Conservation (phyloP, 2,888 invertebrate genomes). For the Xestia rhomboidea region DNA sequence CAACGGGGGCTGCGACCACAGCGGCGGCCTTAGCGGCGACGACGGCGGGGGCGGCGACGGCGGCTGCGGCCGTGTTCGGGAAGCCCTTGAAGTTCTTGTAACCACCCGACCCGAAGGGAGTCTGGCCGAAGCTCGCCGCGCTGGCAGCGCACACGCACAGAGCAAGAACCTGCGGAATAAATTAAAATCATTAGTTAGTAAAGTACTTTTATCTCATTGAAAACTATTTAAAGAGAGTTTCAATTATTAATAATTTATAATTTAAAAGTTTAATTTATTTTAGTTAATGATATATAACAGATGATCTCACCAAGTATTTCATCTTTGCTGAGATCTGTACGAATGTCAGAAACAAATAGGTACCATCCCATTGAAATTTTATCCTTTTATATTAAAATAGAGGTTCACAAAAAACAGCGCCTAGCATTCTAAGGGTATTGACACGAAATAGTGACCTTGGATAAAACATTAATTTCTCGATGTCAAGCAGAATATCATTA, state of each 20-base stretch:
- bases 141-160: conserved; percentile 75
- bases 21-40: conserved; percentile 24
- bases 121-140: conserved; percentile 66
- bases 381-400: conserved; percentile 75
- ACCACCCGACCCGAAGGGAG: conserved; percentile 1
- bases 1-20: not conserved
- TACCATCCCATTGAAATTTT: conserved; percentile 58
- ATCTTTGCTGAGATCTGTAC: conserved; percentile 76
- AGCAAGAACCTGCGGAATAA: conserved; percentile 69
- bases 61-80: not conserved
- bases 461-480: conserved; percentile 64
- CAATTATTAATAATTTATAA: not conserved
- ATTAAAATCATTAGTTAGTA: conserved; percentile 3
- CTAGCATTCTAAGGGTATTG: conserved; percentile 68
- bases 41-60: conserved; percentile 4
- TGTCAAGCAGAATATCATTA: conserved; percentile 48
- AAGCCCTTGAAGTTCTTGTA: conserved; percentile 11
- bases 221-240: not conserved
- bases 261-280: not conserved
- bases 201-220: not conserved
- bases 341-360: conserved; percentile 73
- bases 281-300: not conserved
- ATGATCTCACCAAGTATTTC: conserved; percentile 78
- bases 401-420: conserved; percentile 67
- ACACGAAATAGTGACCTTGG: conserved; percentile 72